These are phyloP conservation scores for fruit fly (Drosophila melanogaster) DNA, from an alignment of 1,140 invertebrate species.

Conservation along the genomic window Release_6_plus_ISO1_MT NT_033777.3:30933501-30934000, in stretches of 20 bases:
- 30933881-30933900: conserved; percentile 47
- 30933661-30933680: conserved; percentile 1
- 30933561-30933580: background rate
- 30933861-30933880: background rate
- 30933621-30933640: background rate
- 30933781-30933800: conserved; percentile 43
- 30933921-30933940: conserved; percentile 84
- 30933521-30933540: too few relatives aligned
- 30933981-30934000: conserved; percentile 17
- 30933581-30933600: background rate
- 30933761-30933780: conserved; percentile 3
- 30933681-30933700: conserved; percentile 13
- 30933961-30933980: conserved; percentile 69
- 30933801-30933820: conserved; percentile 10
- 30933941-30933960: conserved; percentile 84
- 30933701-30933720: conserved; percentile 25
- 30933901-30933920: conserved; percentile 83
- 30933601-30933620: background rate
- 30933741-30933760: conserved; percentile 19
- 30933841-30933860: background rate
- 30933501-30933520: conserved; percentile 57
- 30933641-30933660: conserved; percentile 8
- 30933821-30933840: background rate
- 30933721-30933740: conserved; percentile 40
- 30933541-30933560: too few relatives aligned